Conservation (phyloP, 1,140 invertebrate genomes). For the Drosophila tropicalis region DNA sequence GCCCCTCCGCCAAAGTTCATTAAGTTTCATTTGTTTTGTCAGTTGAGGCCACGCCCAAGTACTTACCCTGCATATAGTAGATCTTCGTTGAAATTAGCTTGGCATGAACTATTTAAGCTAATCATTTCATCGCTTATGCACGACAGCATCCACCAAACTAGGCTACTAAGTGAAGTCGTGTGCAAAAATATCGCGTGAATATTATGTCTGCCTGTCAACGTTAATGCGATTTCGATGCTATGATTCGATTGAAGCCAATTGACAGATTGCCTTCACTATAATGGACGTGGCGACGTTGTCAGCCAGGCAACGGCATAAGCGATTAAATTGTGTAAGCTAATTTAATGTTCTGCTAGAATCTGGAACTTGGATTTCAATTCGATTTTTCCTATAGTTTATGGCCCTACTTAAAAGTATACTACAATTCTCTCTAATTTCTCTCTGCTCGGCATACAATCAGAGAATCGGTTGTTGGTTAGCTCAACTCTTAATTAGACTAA, state of each 20-base stretch:
- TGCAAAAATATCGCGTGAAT: conserved; percentile 61
- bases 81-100: conserved; percentile 2
- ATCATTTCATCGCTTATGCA: conserved; percentile 70
- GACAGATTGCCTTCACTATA: conserved; percentile 52
- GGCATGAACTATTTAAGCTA: conserved; percentile 48
- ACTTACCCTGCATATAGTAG: conserved; percentile 23
- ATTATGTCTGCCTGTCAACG: conserved; percentile 40
- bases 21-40: conserved; percentile 64
- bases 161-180: conserved; percentile 44
- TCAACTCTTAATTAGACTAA: conserved; percentile 69
- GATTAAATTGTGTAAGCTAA: conserved; percentile 10
- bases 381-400: too few species aligned
- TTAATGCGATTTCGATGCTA: conserved; percentile 71
- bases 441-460: conserved; percentile 24
- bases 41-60: conserved; percentile 34
- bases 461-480: conserved; percentile 9
- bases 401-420: conserved; percentile 15
- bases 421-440: conserved; percentile 3
- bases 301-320: neutral
- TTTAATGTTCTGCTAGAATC: neutral
- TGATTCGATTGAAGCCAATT: conserved; percentile 73
- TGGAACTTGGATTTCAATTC: neutral
- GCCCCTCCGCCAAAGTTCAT: conserved; percentile 49
- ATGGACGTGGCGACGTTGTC: neutral
- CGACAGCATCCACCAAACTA: conserved; percentile 33